Conservation (phyloP, 2,888 invertebrate genomes). For the Megaustenia siamemsis region DNA sequence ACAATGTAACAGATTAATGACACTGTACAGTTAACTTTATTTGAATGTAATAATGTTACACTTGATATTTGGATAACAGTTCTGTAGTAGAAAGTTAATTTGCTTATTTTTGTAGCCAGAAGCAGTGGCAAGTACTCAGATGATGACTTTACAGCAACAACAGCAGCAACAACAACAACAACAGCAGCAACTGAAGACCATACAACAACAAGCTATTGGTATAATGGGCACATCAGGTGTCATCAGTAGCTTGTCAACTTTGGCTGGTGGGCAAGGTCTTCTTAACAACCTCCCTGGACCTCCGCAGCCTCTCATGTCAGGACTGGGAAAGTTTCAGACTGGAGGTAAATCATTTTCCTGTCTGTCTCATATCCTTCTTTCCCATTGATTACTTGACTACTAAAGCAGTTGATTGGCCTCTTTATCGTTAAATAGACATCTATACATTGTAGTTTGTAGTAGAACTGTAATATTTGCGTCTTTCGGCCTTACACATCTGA, state of each 20-base stretch:
- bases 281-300: conserved; percentile 38
- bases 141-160: conserved; percentile 46
- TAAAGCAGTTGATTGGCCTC: too few species aligned
- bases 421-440: too few species aligned
- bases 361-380: not conserved
- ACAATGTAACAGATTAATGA: too few species aligned
- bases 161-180: conserved; percentile 55
- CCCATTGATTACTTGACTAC: too few species aligned
- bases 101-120: conserved; percentile 27
- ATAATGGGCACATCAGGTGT: conserved; percentile 47
- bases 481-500: too few species aligned
- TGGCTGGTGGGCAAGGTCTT: conserved; percentile 45
- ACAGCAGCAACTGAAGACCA: conserved; percentile 56
- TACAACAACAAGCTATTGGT: conserved; percentile 57
- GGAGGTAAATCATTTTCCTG: conserved; percentile 26
- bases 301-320: conserved; percentile 52
- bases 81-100: not conserved
- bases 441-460: too few species aligned
- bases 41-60: too few species aligned
- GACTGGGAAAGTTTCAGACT: conserved; percentile 45
- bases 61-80: too few species aligned
- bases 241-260: conserved; percentile 47
- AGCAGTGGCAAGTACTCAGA: conserved; percentile 43
- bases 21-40: too few species aligned
- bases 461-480: too few species aligned